Base-by-base conservation (phyloP, 2,888 invertebrate genomes). In the Odontocolon sp. region DNA sequence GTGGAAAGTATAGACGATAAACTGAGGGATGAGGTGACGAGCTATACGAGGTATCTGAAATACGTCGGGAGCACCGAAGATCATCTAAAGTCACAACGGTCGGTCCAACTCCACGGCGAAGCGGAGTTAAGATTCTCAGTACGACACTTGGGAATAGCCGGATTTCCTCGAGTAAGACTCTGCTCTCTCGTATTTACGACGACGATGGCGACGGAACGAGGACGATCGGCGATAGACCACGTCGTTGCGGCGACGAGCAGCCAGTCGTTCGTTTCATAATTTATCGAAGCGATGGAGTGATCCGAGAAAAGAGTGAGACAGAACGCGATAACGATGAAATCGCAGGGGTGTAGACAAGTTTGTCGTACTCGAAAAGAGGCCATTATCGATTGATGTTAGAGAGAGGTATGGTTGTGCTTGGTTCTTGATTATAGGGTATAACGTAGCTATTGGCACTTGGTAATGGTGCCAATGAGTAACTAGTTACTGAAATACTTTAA, bases 361-460 rank as follows among this genome's bases (percentile, higher is more conserved):
- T 57, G 63, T 75, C 57, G 56, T 9, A 26, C 47, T 40, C 63
- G 50, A 57, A 75, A 75, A 64, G 75, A 75, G 70, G 31, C 80
- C 76, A 71, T 80, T 74, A 80, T 78, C 71, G 78, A 78, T 78
- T 80, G 76, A 74, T 70, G 76, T 74, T 77, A 56, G 67, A 71
- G 57, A 45, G 50, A 69, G 64, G 45, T n/a, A n/a, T 75, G 21
- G 16, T 69, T 52, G 63, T 50, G 56, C 47, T 66, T 31, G 54
- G 50, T 50, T 21, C 31, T 54, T 45, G 23, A 9, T 6, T 9
- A 16, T 63, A 47, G 38, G 8, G 31, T 6, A 4, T 16, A 42
- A 31, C 40, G 23, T 57, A 36, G 8, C 2, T 36, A 36, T 36
- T 2, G 8, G 36, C 9, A 2, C n/a, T 8, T 36, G 36, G 8